Evolutionary conservation across 1,140 invertebrate species (phyloP).

Genomic region (Laupala kohalensis): DNA sequence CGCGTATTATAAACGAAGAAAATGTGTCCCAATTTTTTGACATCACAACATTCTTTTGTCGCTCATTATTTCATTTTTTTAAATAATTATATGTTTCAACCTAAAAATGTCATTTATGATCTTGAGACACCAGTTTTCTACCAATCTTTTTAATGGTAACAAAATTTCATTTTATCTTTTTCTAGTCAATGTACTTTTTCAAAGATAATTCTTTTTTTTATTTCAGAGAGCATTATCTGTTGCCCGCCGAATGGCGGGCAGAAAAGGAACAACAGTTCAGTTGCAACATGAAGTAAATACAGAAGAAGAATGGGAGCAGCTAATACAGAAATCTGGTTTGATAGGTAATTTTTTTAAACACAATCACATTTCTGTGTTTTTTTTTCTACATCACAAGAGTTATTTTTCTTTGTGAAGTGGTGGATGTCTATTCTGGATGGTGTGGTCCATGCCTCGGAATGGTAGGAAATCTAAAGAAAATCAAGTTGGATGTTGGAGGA

Average conservation of each 20-base stretch:
- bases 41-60: not conserved
- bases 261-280: slow-evolving; percentile 59
- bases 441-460: slow-evolving; percentile 79
- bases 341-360: slow-evolving; percentile 47
- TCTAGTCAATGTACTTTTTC: not conserved
- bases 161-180: not conserved
- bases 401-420: slow-evolving; percentile 40
- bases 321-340: slow-evolving; percentile 62
- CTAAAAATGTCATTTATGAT: not conserved
- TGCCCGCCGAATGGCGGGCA: slow-evolving; percentile 39
- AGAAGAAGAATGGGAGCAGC: slow-evolving; percentile 79
- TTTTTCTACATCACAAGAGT: not conserved
- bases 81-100: not conserved
- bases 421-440: slow-evolving; percentile 88
- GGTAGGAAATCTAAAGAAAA: slow-evolving; percentile 71
- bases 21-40: too few species aligned
- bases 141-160: not conserved
- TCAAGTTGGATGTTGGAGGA: slow-evolving; percentile 78
- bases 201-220: not conserved
- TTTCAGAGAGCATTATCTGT: not conserved
- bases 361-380: too few species aligned
- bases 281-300: slow-evolving; percentile 64
- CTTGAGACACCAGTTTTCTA: not conserved
- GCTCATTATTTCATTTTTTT: not conserved
- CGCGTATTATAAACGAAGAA: too few species aligned